Conservation (phyloP, 1,140 invertebrate genomes). For the Cryptotermes secundus region DNA sequence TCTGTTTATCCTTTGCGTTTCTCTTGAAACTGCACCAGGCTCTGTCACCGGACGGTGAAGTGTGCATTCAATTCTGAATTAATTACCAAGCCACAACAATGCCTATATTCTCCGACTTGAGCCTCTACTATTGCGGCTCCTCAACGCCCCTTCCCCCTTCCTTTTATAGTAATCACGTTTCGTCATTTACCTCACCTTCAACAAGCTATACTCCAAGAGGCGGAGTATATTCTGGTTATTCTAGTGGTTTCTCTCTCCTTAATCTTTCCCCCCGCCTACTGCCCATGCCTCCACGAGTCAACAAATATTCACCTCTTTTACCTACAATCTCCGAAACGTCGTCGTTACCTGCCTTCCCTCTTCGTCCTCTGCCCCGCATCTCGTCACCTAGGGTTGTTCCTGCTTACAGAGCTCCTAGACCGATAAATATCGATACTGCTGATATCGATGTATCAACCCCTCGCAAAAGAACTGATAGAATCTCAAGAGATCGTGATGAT, state of each 20-base stretch:
- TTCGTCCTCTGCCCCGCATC: conserved; percentile 35
- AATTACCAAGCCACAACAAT: conserved; percentile 44
- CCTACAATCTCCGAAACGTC: conserved; percentile 70
- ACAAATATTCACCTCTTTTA: conserved; percentile 65
- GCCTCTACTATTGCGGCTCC: conserved; percentile 54
- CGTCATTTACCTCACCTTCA: not conserved
- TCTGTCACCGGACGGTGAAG: too few species aligned
- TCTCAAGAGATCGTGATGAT: conserved; percentile 40
- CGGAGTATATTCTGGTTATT: not conserved
- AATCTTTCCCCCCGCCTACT: conserved; percentile 14
- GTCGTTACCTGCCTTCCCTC: conserved; percentile 46
- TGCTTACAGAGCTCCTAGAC: conserved; percentile 54
- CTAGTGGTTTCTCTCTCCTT: not conserved
- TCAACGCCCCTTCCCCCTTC: conserved; percentile 35
- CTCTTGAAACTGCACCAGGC: too few species aligned
- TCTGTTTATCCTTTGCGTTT: too few species aligned
- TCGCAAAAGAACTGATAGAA: conserved; percentile 45
- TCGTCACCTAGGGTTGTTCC: conserved; percentile 43
- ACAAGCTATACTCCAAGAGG: not conserved
- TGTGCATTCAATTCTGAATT: not conserved
- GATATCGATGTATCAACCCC: conserved; percentile 76
- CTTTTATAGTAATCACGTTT: conserved; percentile 21
- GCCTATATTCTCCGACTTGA: conserved; percentile 59
- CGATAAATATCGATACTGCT: conserved; percentile 72
- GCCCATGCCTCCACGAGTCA: conserved; percentile 3